Evolutionary conservation across 2,888 invertebrate species (phyloP).

Genomic region (Brenthis hecate): DNA sequence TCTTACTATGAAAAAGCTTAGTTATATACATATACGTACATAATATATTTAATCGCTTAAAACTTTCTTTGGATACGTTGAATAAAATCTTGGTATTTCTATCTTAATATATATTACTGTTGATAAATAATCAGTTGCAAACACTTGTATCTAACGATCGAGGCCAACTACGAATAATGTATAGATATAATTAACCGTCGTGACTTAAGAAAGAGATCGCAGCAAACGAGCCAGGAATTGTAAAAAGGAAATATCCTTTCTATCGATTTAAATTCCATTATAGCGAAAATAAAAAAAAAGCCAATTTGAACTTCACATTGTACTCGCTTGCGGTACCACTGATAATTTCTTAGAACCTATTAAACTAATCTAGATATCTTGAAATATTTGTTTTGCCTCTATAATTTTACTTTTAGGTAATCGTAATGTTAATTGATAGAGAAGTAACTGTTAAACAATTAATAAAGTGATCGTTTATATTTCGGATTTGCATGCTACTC

Average conservation of each 20-base stretch:
- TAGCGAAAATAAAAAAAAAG: conserved; percentile 63
- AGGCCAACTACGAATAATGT: conserved; percentile 50
- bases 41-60: no score
- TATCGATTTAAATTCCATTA: conserved; percentile 73
- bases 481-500: no score
- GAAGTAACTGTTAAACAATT: background rate
- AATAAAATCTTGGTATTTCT: background rate
- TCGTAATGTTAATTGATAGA: conserved; percentile 7
- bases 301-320: conserved; percentile 61
- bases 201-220: conserved; percentile 65
- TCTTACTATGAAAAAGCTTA: no score
- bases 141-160: conserved; percentile 45
- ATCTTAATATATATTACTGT: conserved; percentile 8
- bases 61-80: no score
- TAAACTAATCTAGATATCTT: conserved; percentile 41
- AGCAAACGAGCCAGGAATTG: conserved; percentile 63
- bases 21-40: no score
- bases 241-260: conserved; percentile 67
- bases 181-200: conserved; percentile 70
- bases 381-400: conserved; percentile 34
- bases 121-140: conserved; percentile 35
- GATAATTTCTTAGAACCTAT: conserved; percentile 42
- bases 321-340: conserved; percentile 42
- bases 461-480: no score
- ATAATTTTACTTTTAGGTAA: conserved; percentile 31